phyloP scores from a whole-genome alignment of 53 echinoderm and acorn worm species.

The Temnopleurus reevesii region DNA sequence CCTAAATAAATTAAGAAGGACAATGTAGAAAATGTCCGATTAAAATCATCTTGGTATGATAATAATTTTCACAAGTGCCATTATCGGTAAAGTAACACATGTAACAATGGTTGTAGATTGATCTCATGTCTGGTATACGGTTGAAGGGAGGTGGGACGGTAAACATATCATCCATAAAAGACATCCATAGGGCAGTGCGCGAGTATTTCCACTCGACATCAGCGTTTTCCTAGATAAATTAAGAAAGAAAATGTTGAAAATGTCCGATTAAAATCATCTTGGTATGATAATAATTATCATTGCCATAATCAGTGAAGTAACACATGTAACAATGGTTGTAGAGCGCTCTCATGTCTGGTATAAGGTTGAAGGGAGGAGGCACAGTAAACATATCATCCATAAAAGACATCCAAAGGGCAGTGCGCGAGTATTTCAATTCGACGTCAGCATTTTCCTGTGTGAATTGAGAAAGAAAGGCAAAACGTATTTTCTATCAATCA shows the following conservation, averaged over 20 bases:
- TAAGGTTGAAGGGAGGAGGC: constrained; percentile 89
- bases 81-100: background rate
- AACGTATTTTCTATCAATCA: no score
- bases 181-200: constrained; percentile 90
- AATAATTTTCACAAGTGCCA: no score
- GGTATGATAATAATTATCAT: no score
- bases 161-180: constrained; percentile 73
- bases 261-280: no score
- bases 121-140: background rate
- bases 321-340: background rate
- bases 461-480: no score
- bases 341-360: background rate
- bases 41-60: no score
- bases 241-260: no score
- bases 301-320: background rate
- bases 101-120: background rate
- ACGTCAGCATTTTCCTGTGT: constrained; percentile 84
- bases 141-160: constrained; percentile 92
- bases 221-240: constrained; percentile 72
- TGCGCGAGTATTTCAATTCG: constrained; percentile 95
- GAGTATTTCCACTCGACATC: constrained; percentile 97
- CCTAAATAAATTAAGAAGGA: constrained; percentile 39
- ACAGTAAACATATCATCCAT: constrained; percentile 75
- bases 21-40: no score
- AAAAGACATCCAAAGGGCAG: constrained; percentile 89